Evolutionary conservation across 2,888 invertebrate species (phyloP), one percentile per base, ranked within the genome.

Genomic region (Toxonevra muliebris): DNA sequence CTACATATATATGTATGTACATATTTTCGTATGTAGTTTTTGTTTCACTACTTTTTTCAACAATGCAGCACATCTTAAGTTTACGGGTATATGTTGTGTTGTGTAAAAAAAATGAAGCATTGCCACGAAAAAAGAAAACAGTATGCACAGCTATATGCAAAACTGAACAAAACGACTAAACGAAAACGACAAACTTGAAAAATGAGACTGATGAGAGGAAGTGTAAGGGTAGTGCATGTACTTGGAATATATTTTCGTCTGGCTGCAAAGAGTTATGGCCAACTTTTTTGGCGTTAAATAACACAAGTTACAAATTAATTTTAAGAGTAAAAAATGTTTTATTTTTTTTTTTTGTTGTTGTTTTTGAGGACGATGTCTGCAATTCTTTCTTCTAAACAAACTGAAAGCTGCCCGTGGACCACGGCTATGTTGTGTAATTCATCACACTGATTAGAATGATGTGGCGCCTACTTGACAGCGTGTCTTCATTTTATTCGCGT

Each of bases 301-400:
- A 65, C 65, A 65, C 61, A 65, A 72, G 71, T 76, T 74, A 76
- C 79, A 80, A 82, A 82, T 81, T 81, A 82, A 82, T 80, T 74
- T 71, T 70, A 64, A 55, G 54, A 15, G 59, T 55, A 30, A 30
- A 57, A 30, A 30, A 30, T 4, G 7, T n/a, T n/a, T n/a, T n/a
- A 30, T 4, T 30, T 30, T 30, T 30, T 30, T 30, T 30, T 30
- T 30, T 30, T 30, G 30, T 30, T 30, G 30, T 2, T 30, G n/a
- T n/a, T n/a, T n/a, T n/a, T n/a, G n/a, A n/a, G n/a, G 30, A 30
- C 30, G 30, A 30, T 30, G 30, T 30, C 30, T 30, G 30, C 30
- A 4, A 30, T 30, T 30, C 42, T 43, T n/a, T 58, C n/a, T 52
- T 52, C 52, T 17, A 12, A 10, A n/a, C 52, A 15, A 52, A 10